Evolutionary conservation across 2,797 vertebrate genomes (phyloP).

Genomic region (Anguilla pacifica): DNA sequence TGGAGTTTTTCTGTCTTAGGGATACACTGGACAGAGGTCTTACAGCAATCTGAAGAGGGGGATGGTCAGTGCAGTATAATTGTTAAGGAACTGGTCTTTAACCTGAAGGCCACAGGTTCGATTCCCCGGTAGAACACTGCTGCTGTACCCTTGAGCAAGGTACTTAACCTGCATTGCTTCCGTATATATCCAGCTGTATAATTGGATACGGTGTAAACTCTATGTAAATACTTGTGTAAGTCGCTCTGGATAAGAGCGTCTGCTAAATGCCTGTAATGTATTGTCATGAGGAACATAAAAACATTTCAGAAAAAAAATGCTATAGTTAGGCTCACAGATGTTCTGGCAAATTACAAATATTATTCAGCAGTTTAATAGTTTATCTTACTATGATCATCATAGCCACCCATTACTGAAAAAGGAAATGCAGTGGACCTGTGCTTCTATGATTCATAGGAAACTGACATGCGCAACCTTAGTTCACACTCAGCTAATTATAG

Average conservation of each 20-base stretch:
- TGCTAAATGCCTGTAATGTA: too few species aligned
- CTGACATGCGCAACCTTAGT: background rate
- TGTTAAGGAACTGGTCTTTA: too few species aligned
- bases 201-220: too few species aligned
- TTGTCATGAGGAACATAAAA: background rate
- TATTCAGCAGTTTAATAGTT: background rate
- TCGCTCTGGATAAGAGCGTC: too few species aligned
- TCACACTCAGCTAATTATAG: constrained; percentile 24
- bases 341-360: background rate
- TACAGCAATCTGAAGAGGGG: background rate
- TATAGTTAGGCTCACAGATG: background rate
- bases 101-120: too few species aligned
- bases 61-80: too few species aligned
- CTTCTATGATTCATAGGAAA: too few species aligned
- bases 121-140: too few species aligned
- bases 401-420: background rate
- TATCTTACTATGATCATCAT: background rate
- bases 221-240: too few species aligned
- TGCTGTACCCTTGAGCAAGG: too few species aligned
- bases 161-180: too few species aligned
- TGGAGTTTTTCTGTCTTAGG: constrained; percentile 10
- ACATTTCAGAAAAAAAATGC: background rate
- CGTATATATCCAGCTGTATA: too few species aligned
- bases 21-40: background rate
- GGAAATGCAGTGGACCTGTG: background rate